A percentile compares a stretch with the other conserved stretches of the same genome.
Conservation (phyloP, 92 coral and sea anemone genomes). For the Porites rus region DNA sequence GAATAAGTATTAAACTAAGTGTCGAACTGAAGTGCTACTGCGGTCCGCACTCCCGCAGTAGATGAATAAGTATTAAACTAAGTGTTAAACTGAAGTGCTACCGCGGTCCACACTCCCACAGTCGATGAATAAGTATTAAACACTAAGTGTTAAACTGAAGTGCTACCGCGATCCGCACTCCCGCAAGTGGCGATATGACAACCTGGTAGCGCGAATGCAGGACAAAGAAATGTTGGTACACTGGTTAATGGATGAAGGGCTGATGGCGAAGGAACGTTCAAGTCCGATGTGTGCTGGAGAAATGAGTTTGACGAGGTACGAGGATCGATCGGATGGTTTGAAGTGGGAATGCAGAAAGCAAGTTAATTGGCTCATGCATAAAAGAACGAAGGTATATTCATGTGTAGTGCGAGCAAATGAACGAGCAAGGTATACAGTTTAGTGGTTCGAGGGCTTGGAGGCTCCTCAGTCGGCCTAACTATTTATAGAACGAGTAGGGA, state of each 20-base stretch:
- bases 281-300: constrained; percentile 44
- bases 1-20: too few relatives aligned
- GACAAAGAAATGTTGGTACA: background rate
- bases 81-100: too few relatives aligned
- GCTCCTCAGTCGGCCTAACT: too few relatives aligned
- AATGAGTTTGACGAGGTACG: constrained; percentile 49
- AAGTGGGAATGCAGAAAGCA: constrained; percentile 64
- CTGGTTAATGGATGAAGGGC: background rate
- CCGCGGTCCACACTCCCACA: too few relatives aligned
- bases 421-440: constrained; percentile 42
- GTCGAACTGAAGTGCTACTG: too few relatives aligned
- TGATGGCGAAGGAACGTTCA: background rate
- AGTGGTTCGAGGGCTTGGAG: too few relatives aligned
- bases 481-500: too few relatives aligned
- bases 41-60: too few relatives aligned
- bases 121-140: too few relatives aligned
- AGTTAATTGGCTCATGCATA: constrained; percentile 48
- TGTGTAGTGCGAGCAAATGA: constrained; percentile 71
- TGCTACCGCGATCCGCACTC: too few relatives aligned
- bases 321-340: constrained; percentile 22
- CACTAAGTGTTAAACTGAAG: too few relatives aligned
- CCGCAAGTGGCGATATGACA: background rate
- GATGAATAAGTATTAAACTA: too few relatives aligned
- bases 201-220: background rate
- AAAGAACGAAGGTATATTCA: constrained; percentile 52